A percentile compares a stretch with the other conserved stretches of the same genome.
phyloP scores from a whole-genome alignment of 2,113 vertebrate genomes.

The Engraulis encrasicolus region DNA sequence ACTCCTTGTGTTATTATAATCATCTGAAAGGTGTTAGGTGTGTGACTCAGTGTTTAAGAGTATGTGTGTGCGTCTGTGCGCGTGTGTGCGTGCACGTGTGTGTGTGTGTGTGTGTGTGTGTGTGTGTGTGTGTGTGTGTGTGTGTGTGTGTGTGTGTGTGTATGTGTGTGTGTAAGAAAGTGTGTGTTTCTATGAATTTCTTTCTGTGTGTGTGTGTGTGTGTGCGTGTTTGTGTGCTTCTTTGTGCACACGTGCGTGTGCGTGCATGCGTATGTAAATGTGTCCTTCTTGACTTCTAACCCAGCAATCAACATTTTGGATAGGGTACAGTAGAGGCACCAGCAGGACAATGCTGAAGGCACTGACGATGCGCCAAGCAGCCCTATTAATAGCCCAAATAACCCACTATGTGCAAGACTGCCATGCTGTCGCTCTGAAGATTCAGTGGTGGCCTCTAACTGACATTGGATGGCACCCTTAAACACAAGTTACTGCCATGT shows the following conservation, averaged over 20 bases:
- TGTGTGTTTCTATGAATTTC: too few relatives aligned
- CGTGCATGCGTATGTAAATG: background rate
- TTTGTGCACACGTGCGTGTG: background rate
- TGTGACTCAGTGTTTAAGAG: too few relatives aligned
- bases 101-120: too few relatives aligned
- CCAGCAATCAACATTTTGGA: background rate
- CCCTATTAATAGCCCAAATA: background rate
- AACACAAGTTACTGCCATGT: background rate
- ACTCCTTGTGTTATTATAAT: background rate
- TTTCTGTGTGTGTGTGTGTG: too few relatives aligned
- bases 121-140: background rate
- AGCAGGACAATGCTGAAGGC: background rate
- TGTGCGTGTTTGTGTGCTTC: too few relatives aligned
- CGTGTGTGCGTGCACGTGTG: background rate
- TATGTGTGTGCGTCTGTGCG: too few relatives aligned
- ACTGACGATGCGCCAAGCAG: background rate
- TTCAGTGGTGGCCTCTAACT: background rate
- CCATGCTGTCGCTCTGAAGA: background rate
- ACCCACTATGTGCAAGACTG: background rate
- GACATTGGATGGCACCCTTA: background rate
- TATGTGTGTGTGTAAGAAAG: too few relatives aligned
- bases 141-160: background rate
- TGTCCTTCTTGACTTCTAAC: constrained; percentile 16
- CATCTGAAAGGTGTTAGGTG: background rate
- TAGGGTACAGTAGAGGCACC: background rate